phyloP scores from a whole-genome alignment of 2,888 invertebrate species.

The Meghimatium bilineatum region DNA sequence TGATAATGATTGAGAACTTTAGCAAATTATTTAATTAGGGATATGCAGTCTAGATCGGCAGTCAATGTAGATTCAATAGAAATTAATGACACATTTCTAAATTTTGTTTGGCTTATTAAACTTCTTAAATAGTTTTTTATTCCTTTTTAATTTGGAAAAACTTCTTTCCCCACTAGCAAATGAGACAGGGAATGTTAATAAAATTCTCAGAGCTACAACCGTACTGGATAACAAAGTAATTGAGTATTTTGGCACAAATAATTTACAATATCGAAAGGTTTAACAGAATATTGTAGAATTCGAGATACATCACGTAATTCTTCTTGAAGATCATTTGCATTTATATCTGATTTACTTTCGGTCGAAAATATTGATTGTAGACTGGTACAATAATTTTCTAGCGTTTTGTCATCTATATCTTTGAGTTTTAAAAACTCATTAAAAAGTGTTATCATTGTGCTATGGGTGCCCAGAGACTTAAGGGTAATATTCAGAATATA shows the following conservation, averaged over 20 bases:
- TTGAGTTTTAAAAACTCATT: background rate
- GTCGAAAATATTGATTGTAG: background rate
- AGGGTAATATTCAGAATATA: background rate
- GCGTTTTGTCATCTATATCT: background rate
- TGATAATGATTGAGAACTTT: too few relatives aligned
- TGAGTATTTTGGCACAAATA: background rate
- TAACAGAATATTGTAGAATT: background rate
- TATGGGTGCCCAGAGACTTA: background rate
- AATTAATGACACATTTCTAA: slow-evolving; percentile 6
- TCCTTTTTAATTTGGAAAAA: background rate
- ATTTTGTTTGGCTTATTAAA: background rate
- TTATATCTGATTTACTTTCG: background rate
- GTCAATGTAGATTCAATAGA: background rate
- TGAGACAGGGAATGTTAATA: background rate
- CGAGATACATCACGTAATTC: background rate
- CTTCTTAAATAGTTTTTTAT: background rate
- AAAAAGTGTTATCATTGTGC: background rate
- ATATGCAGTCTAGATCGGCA: background rate
- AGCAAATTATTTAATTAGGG: background rate
- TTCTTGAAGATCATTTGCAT: background rate
- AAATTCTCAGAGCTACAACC: background rate
- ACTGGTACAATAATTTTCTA: background rate
- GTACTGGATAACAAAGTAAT: background rate
- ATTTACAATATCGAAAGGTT: background rate
- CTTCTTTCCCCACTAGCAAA: background rate